These are phyloP conservation scores for Canis aureus DNA, from an alignment of 2,113 vertebrate species.

Conservation along the genomic window DNA sequence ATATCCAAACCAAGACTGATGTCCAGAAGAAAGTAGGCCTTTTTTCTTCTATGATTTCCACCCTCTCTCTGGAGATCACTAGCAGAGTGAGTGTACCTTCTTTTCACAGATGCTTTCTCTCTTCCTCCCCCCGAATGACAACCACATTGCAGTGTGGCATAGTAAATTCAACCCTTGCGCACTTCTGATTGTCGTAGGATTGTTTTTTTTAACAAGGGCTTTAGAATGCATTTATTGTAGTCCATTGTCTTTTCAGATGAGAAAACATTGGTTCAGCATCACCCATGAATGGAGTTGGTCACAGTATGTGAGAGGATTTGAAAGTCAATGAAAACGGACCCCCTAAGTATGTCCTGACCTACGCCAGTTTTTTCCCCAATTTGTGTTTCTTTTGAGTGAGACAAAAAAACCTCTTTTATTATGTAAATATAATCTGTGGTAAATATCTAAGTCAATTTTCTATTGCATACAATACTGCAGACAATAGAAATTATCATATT, in stretches of 20 bases:
- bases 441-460: neutral
- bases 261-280: neutral
- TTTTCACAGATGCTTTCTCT: neutral
- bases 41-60: neutral
- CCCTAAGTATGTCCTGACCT: neutral
- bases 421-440: neutral
- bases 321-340: neutral
- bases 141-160: rapidly evolving
- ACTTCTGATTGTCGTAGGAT: too few species aligned
- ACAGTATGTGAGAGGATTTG: neutral
- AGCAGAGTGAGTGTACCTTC: neutral
- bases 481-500: too few species aligned
- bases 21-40: neutral
- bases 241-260: neutral
- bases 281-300: neutral
- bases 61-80: neutral
- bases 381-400: neutral
- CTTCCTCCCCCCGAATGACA: neutral
- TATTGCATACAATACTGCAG: neutral
- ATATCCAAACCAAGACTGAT: neutral
- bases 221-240: neutral
- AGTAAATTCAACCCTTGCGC: neutral
- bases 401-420: neutral
- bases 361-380: neutral
- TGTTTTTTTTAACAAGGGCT: neutral